Evolutionary conservation across 2,888 invertebrate genomes (phyloP).

Genomic region (Yponomeuta plumbellus): DNA sequence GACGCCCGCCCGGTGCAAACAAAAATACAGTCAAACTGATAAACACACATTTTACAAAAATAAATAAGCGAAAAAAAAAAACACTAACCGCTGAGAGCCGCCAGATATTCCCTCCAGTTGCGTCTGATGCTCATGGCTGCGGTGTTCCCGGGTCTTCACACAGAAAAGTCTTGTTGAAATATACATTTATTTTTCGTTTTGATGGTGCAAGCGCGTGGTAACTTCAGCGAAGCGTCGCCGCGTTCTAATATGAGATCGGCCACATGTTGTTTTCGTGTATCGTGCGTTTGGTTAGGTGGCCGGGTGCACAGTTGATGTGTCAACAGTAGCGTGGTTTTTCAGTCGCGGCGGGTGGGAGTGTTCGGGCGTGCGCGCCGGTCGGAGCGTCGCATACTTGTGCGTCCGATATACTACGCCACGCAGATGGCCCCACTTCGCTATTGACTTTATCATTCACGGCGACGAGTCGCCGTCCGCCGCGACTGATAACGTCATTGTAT

Average conservation of each 20-base stretch:
- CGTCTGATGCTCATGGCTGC: constrained; percentile 53
- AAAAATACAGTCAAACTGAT: neutral
- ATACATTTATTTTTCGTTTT: constrained; percentile 55
- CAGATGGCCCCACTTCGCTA: constrained; percentile 26
- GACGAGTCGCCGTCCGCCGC: constrained; percentile 32
- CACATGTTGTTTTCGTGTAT: constrained; percentile 54
- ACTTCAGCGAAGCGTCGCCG: neutral
- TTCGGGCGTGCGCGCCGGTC: constrained; percentile 13
- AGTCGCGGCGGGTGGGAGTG: constrained; percentile 38
- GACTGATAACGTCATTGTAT: constrained; percentile 53
- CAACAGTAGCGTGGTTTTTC: constrained; percentile 54
- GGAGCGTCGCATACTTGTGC: constrained; percentile 15
- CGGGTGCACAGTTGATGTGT: constrained; percentile 30
- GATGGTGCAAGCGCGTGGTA: constrained; percentile 35
- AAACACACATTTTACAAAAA: neutral
- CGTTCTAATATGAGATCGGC: constrained; percentile 57
- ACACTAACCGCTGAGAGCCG: constrained; percentile 69
- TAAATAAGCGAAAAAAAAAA: constrained; percentile 31
- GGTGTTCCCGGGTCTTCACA: constrained; percentile 33
- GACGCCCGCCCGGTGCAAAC: neutral
- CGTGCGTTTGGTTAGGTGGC: constrained; percentile 24
- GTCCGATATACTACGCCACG: constrained; percentile 37
- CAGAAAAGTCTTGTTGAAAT: constrained; percentile 41
- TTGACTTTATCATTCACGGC: constrained; percentile 50
- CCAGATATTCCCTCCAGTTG: constrained; percentile 70